Base-by-base conservation (phyloP, 2,888 invertebrate species). In the Keiferia lycopersicella region DNA sequence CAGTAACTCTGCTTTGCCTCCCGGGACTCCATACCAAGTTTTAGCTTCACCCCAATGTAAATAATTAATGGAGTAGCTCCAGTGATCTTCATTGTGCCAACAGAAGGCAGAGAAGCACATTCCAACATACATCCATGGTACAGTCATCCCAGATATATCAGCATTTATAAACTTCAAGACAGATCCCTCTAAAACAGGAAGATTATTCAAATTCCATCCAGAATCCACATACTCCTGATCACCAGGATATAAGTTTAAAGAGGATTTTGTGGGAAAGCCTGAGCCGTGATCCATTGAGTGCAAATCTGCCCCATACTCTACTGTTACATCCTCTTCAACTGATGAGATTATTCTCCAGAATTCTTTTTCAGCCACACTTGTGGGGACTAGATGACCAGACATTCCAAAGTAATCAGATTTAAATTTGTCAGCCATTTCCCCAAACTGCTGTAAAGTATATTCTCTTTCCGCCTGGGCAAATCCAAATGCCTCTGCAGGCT, bases 11-110 rank as follows among this genome's bases (percentile, higher is more conserved):
- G 96, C 96, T 66, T 93, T 92, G 67, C 89, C 88, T 7, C 95
- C 95, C 50, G 95, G 94, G 18, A 96, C 95, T 53, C 96, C 96
- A 89, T 96, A 96, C 96, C 96, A 96, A 38, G 96, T 95, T 84
- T 96, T 96, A 0, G 95, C 93, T 78, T 96, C 96, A 62, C 96
- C 96, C 95, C 96, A 96, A 81, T 96, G 96, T 74, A 96, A 88
- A 79, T 96, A 96, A 80, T 96, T 96, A 67, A 96, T 95, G 26
- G 95, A 95, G 78, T 96, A 96, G 74, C 95, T 96, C 96, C 96
- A 96, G 79, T 96, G 96, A 79, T 96, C 96, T 84, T 96, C 96
- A 82, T 95, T 96, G 78, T 96, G 96, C 96, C 96, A 96, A 76
- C 96, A 96, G 83, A 96, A 96, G 69, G 96, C 95, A 62, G 95